Evolutionary conservation across 2,888 invertebrate genomes (phyloP).

Genomic region (Charanyca ferruginea): DNA sequence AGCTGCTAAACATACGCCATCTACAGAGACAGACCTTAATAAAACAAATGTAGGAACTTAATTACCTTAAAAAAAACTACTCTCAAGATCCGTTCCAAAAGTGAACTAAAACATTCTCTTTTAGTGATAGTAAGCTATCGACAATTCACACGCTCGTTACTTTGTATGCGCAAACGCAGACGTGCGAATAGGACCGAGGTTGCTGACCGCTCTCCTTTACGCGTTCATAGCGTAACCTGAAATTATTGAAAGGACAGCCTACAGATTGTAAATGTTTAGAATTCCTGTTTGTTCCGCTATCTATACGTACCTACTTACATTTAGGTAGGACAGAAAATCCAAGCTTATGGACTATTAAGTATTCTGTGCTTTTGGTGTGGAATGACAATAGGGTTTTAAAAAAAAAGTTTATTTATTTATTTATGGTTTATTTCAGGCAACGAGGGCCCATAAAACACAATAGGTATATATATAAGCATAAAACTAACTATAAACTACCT

Average conservation of each 20-base stretch:
- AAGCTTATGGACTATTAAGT: too few relatives aligned
- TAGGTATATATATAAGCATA: too few relatives aligned
- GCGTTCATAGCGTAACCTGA: constrained; percentile 42
- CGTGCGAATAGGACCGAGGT: constrained; percentile 67
- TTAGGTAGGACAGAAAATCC: too few relatives aligned
- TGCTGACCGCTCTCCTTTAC: constrained; percentile 68
- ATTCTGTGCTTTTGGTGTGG: too few relatives aligned
- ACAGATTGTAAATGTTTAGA: constrained; percentile 22
- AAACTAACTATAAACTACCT: too few relatives aligned
- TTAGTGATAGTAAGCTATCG: constrained; percentile 47
- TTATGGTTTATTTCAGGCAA: too few relatives aligned
- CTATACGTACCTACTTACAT: background rate
- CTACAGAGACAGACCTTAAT: too few relatives aligned
- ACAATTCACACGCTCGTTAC: constrained; percentile 57
- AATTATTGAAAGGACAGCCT: constrained; percentile 45
- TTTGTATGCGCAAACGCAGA: constrained; percentile 55
- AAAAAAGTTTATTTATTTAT: too few relatives aligned
- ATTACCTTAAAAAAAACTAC: background rate
- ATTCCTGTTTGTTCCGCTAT: constrained; percentile 19
- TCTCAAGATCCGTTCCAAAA: background rate
- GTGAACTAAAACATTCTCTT: constrained; percentile 39
- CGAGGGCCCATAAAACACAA: too few relatives aligned
- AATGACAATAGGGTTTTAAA: background rate
- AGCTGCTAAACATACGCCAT: too few relatives aligned
- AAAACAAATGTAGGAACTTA: background rate